These are phyloP conservation scores for Synanthedon myopaeformis DNA, from an alignment of 2,888 invertebrate species.

Conservation along the genomic window DNA sequence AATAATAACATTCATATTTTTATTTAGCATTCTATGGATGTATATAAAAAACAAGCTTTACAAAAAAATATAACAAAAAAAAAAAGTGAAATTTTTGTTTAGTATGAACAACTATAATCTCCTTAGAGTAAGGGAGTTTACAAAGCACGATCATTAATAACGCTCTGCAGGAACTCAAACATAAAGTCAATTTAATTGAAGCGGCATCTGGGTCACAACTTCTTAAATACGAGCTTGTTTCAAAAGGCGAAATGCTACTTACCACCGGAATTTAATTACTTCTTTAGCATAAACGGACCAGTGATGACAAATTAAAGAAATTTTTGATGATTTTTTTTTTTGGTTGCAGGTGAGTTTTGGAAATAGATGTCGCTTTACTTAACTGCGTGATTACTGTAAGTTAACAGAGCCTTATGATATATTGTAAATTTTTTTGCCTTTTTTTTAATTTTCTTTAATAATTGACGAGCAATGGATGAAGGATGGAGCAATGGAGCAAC, in stretches of 20 bases:
- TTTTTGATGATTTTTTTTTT: not conserved
- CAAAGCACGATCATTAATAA: constrained; percentile 26
- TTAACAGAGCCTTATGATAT: too few relatives aligned
- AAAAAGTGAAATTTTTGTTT: not conserved
- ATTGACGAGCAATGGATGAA: too few relatives aligned
- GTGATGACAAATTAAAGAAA: not conserved
- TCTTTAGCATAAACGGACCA: constrained; percentile 5
- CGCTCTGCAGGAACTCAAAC: constrained; percentile 23
- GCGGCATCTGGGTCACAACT: constrained; percentile 16
- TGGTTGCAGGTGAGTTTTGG: not conserved
- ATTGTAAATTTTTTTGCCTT: too few relatives aligned
- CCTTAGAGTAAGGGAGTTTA: constrained; percentile 8
- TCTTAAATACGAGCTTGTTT: constrained; percentile 13
- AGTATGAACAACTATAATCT: constrained; percentile 4
- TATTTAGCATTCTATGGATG: too few relatives aligned
- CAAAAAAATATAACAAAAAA: not conserved
- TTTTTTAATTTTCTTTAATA: too few relatives aligned
- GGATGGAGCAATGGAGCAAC: too few relatives aligned
- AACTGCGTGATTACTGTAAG: too few relatives aligned
- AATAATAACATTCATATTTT: too few relatives aligned
- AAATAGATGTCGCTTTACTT: not conserved
- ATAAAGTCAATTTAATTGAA: constrained; percentile 31
- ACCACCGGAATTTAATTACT: constrained; percentile 16
- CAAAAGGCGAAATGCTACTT: constrained; percentile 14
- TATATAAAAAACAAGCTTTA: too few relatives aligned